Evolutionary conservation across 1,140 invertebrate genomes (phyloP).

Genomic region (Drosophila novamexicana): DNA sequence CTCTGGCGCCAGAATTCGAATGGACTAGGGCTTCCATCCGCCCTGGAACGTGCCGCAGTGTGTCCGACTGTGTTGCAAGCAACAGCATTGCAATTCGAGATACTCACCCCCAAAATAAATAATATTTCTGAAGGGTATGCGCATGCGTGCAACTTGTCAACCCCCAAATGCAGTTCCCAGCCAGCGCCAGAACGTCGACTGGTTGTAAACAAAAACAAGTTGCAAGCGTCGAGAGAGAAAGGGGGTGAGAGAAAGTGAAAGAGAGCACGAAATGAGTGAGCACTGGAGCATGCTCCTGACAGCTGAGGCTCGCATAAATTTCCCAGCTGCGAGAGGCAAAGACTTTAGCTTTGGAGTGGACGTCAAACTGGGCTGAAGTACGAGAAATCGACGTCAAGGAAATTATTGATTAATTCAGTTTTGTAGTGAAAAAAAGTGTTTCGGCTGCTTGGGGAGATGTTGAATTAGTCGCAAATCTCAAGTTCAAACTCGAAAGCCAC

Average conservation of each 20-base stretch:
- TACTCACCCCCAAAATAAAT: constrained; percentile 35
- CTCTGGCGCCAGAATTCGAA: constrained; percentile 9
- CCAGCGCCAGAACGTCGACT: constrained; percentile 24
- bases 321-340: constrained; percentile 40
- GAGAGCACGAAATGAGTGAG: constrained; percentile 23
- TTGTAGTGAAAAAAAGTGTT: constrained; percentile 70
- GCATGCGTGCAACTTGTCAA: constrained; percentile 56
- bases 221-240: constrained; percentile 11
- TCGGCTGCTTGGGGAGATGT: constrained; percentile 14
- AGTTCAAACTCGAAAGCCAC: background rate
- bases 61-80: constrained; percentile 15
- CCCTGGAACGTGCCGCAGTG: background rate
- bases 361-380: constrained; percentile 56
- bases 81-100: constrained; percentile 62
- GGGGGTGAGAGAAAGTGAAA: constrained; percentile 15
- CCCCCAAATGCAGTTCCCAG: constrained; percentile 32
- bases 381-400: constrained; percentile 60
- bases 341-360: constrained; percentile 57
- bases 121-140: constrained; percentile 37
- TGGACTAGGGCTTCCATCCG: constrained; percentile 22
- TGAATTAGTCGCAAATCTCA: constrained; percentile 9
- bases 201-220: constrained; percentile 81
- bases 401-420: constrained; percentile 81
- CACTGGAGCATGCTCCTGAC: constrained; percentile 51
- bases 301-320: constrained; percentile 54